phyloP scores from a whole-genome alignment of 1,140 invertebrate genomes.

The Lanistes nyassanus region DNA sequence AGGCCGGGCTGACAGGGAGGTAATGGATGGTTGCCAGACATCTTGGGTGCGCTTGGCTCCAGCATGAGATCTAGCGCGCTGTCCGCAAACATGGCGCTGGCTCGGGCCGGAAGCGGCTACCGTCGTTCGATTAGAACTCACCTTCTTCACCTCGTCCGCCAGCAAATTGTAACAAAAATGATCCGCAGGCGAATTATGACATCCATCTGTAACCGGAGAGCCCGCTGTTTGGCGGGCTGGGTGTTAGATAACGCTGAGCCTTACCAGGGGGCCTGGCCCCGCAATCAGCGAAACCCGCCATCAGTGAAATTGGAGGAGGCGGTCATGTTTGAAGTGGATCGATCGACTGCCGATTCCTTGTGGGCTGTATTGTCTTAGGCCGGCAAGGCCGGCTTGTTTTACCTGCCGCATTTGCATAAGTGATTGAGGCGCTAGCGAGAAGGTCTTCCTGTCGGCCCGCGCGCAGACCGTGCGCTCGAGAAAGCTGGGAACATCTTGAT shows the following conservation, averaged over 20 bases:
- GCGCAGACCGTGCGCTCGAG: background rate
- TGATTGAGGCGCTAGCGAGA: slow-evolving; percentile 6
- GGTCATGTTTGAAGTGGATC: background rate
- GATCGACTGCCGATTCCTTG: background rate
- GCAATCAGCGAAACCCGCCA: slow-evolving; percentile 9
- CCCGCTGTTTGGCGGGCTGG: background rate
- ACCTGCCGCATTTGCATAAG: slow-evolving; percentile 15
- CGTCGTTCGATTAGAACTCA: too few species aligned
- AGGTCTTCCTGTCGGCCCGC: background rate
- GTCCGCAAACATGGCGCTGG: background rate
- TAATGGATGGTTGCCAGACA: too few species aligned
- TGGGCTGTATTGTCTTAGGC: slow-evolving; percentile 2
- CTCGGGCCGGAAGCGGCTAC: too few species aligned
- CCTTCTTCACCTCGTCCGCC: background rate
- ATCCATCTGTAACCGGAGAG: background rate
- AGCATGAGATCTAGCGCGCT: background rate
- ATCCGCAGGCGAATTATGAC: slow-evolving; percentile 14
- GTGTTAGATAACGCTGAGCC: background rate
- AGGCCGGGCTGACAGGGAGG: too few species aligned
- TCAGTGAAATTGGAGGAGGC: background rate
- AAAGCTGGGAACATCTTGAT: background rate
- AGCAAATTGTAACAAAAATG: slow-evolving; percentile 10
- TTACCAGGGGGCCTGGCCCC: background rate
- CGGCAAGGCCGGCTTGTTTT: slow-evolving; percentile 3
- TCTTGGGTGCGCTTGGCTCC: background rate